Conservation (phyloP, 2,888 invertebrate species). For the Cacoxenus indagator region DNA sequence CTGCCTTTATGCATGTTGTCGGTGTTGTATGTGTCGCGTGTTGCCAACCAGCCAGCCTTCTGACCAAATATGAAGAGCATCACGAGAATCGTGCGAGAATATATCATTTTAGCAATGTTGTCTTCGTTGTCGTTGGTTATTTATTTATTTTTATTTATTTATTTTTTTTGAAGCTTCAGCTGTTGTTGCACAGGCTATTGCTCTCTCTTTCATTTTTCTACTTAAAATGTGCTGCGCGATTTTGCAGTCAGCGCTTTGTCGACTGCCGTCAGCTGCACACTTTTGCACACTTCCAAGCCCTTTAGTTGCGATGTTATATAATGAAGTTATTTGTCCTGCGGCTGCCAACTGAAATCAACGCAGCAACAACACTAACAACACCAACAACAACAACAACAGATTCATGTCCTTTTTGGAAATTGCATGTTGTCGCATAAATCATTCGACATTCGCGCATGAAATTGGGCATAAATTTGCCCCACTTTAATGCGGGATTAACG, state of each 20-base stretch:
- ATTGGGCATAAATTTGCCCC: slow-evolving; percentile 63
- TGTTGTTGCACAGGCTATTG: slow-evolving; percentile 10
- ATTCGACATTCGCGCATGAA: slow-evolving; percentile 63
- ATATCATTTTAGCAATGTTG: slow-evolving; percentile 48
- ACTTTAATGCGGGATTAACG: slow-evolving; percentile 43
- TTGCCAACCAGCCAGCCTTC: background rate
- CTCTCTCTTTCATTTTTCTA: background rate
- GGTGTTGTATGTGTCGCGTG: background rate
- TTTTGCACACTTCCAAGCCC: background rate
- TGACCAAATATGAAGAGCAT: slow-evolving; percentile 69
- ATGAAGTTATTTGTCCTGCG: slow-evolving; percentile 64
- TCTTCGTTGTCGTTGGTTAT: slow-evolving; percentile 10
- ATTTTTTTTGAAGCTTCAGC: slow-evolving; percentile 14
- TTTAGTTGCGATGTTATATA: slow-evolving; percentile 28
- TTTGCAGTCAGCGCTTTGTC: background rate
- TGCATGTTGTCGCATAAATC: slow-evolving; percentile 62
- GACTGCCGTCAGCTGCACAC: background rate
- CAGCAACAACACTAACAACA: slow-evolving; percentile 47
- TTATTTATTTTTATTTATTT: background rate
- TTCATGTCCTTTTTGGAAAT: slow-evolving; percentile 57
- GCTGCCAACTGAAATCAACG: slow-evolving; percentile 54
- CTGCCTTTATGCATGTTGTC: slow-evolving; percentile 44
- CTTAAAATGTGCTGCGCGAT: background rate
- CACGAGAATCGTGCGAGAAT: slow-evolving; percentile 68
- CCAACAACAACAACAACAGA: background rate